A percentile compares a stretch with the other conserved stretches of the same genome.
phyloP scores from a whole-genome alignment of 2,797 vertebrate genomes.

The Sebastes jordani region DNA sequence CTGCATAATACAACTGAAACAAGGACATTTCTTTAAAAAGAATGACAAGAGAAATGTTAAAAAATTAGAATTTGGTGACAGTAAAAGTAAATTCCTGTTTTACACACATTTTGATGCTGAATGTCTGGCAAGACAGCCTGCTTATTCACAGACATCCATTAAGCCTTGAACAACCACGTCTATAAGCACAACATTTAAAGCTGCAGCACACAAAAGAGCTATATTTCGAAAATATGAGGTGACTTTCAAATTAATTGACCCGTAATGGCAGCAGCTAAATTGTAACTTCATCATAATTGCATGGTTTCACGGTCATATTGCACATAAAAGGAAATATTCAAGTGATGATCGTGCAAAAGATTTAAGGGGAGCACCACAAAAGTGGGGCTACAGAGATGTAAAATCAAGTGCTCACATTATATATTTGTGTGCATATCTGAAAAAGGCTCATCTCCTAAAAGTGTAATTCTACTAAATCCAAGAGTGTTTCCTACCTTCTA shows the following conservation, averaged over 20 bases:
- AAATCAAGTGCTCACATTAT: background rate
- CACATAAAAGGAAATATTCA: background rate
- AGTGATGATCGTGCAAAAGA: background rate
- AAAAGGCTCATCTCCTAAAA: background rate
- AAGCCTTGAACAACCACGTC: background rate
- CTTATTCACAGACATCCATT: background rate
- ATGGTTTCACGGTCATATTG: background rate
- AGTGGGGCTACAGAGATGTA: background rate
- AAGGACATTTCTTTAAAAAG: background rate
- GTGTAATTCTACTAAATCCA: background rate
- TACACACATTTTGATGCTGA: constrained; percentile 2
- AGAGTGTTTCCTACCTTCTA: background rate
- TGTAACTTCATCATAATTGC: background rate
- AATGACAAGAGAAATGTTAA: background rate
- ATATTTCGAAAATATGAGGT: background rate
- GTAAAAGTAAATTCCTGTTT: constrained; percentile 22
- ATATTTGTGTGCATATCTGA: background rate
- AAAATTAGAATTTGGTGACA: constrained; percentile 3
- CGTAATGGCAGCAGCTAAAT: background rate
- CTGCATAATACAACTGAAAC: constrained; percentile 1
- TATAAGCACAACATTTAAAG: background rate
- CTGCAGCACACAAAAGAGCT: background rate
- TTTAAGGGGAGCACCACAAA: background rate
- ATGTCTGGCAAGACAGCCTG: background rate
- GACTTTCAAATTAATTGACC: background rate